phyloP scores from a whole-genome alignment of 2,797 vertebrate species.

The Nannoperca obscura region DNA sequence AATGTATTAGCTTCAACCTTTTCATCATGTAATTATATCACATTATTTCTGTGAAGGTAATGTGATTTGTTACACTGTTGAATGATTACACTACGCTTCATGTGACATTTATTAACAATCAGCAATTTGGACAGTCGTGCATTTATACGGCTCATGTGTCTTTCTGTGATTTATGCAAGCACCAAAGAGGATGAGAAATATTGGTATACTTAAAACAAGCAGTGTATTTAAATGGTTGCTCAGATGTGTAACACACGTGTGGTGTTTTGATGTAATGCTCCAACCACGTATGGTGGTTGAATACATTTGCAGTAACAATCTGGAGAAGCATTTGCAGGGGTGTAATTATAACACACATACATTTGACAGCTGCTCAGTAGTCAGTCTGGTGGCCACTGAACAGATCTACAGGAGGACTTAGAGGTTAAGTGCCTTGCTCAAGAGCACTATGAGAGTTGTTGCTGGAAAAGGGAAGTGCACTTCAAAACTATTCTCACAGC shows the following conservation, averaged over 20 bases:
- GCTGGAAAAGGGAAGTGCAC: slow-evolving; percentile 12
- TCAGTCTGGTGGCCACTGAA: background rate
- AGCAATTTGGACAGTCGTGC: background rate
- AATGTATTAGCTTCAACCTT: slow-evolving; percentile 27
- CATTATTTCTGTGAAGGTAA: slow-evolving; percentile 26
- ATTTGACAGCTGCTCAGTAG: slow-evolving; percentile 4
- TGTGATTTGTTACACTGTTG: slow-evolving; percentile 22
- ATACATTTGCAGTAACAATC: slow-evolving; percentile 10
- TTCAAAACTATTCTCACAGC: slow-evolving; percentile 15
- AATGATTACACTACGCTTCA: background rate
- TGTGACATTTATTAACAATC: slow-evolving; percentile 34
- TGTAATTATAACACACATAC: background rate
- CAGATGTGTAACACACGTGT: background rate
- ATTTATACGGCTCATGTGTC: slow-evolving; percentile 11
- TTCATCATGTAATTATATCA: slow-evolving; percentile 31
- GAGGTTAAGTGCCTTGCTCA: slow-evolving; percentile 31
- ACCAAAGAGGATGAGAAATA: background rate
- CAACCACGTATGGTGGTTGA: background rate
- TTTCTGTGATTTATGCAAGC: slow-evolving; percentile 9
- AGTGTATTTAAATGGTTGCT: background rate
- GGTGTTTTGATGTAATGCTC: background rate
- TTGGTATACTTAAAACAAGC: slow-evolving; percentile 5
- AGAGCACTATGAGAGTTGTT: slow-evolving; percentile 9
- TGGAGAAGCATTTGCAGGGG: background rate
- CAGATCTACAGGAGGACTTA: background rate